Evolutionary conservation across 2,888 invertebrate species (phyloP).

Genomic region (Lycaena phlaeas): DNA sequence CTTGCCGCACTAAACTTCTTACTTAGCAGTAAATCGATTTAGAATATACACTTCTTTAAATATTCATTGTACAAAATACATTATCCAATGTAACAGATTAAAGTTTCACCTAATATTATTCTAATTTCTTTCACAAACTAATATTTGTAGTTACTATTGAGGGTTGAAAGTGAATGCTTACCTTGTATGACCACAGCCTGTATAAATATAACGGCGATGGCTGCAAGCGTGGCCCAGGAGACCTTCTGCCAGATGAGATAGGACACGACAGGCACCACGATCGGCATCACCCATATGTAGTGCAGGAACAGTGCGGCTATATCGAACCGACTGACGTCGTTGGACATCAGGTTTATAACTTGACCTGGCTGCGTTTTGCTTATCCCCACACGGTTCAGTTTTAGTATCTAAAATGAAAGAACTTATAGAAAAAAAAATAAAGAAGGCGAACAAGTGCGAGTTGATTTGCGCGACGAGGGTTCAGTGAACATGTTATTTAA

Average conservation of each 20-base stretch:
- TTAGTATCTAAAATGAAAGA: constrained; percentile 44
- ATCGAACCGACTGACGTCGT: constrained; percentile 89
- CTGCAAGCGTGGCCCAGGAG: constrained; percentile 50
- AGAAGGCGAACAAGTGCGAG: too few relatives aligned
- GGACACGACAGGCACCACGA: constrained; percentile 76
- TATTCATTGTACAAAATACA: too few relatives aligned
- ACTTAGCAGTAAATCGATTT: too few relatives aligned
- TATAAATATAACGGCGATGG: constrained; percentile 60
- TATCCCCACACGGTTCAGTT: constrained; percentile 71
- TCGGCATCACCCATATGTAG: constrained; percentile 86
- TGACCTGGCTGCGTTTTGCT: constrained; percentile 80
- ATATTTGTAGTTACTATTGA: too few relatives aligned
- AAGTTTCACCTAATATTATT: too few relatives aligned
- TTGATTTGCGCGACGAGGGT: too few relatives aligned
- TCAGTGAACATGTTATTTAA: too few relatives aligned
- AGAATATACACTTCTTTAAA: too few relatives aligned
- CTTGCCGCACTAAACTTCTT: too few relatives aligned
- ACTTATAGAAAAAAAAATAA: neutral
- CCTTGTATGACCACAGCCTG: constrained; percentile 75
- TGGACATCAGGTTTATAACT: constrained; percentile 87
- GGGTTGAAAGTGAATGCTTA: too few relatives aligned
- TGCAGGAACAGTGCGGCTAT: constrained; percentile 79
- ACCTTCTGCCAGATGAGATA: constrained; percentile 62
- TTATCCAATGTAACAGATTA: too few relatives aligned
- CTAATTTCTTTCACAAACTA: too few relatives aligned